Evolutionary conservation across 2,888 invertebrate species (phyloP).

Genomic region (Iphiclides podalirius): DNA sequence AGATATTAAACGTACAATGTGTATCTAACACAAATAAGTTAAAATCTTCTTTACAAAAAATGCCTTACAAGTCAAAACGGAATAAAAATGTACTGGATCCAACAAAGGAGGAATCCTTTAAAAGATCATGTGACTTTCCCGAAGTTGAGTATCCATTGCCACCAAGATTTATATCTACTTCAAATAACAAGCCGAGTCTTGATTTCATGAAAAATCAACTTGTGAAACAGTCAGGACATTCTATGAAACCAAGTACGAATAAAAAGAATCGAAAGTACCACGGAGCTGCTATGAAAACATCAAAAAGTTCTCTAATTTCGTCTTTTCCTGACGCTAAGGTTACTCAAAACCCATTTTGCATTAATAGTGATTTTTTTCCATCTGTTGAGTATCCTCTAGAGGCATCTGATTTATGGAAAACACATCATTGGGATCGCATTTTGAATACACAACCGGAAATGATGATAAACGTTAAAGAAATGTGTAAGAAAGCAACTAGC

Average conservation of each 20-base stretch:
- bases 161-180: conserved; percentile 14
- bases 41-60: neutral
- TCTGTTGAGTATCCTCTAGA: conserved; percentile 60
- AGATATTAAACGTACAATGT: conserved; percentile 9
- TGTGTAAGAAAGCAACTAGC: conserved; percentile 17
- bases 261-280: conserved; percentile 24
- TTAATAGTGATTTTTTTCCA: conserved; percentile 45
- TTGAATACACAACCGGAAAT: conserved; percentile 26
- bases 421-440: conserved; percentile 47
- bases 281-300: neutral
- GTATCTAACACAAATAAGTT: conserved; percentile 1
- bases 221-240: neutral
- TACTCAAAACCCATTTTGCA: conserved; percentile 28
- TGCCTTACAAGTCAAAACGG: conserved; percentile 7
- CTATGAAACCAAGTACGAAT: conserved; percentile 27
- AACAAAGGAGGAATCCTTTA: conserved; percentile 27
- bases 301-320: neutral
- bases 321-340: conserved; percentile 23
- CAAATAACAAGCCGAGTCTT: conserved; percentile 21
- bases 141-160: conserved; percentile 42
- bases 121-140: conserved; percentile 44
- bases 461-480: conserved; percentile 14
- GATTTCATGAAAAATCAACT: conserved; percentile 14
- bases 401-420: conserved; percentile 50
- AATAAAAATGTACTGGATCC: conserved; percentile 1